These are phyloP conservation scores for Dolichopus griseipennis DNA, from an alignment of 2,888 invertebrate species.

Conservation along the genomic window DNA sequence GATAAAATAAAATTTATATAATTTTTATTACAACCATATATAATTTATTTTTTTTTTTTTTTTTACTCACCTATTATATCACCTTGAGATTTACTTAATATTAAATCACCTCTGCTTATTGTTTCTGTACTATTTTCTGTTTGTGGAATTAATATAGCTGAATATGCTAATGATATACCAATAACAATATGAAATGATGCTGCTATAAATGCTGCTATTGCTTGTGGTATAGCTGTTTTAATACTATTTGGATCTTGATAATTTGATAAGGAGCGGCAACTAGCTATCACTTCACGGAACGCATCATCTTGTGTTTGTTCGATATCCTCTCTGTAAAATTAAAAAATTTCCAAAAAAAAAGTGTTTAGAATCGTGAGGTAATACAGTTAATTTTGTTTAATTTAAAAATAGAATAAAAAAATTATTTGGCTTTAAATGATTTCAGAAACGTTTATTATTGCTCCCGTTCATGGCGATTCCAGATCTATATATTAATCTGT, in stretches of 20 bases:
- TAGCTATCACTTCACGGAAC: constrained; percentile 43
- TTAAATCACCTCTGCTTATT: not conserved
- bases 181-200: constrained; percentile 53
- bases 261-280: constrained; percentile 42
- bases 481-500: no score
- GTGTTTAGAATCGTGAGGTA: no score
- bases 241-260: constrained; percentile 40
- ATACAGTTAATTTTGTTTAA: no score
- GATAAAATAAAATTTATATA: no score
- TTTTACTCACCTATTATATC: not conserved
- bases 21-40: no score
- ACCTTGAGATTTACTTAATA: not conserved
- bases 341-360: not conserved
- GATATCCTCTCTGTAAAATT: constrained; percentile 25
- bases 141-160: constrained; percentile 50
- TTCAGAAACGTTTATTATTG: no score
- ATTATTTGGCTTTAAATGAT: no score
- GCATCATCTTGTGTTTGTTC: constrained; percentile 38
- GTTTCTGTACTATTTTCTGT: constrained; percentile 18
- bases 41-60: no score
- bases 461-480: no score
- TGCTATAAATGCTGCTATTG: constrained; percentile 45
- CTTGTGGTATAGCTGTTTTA: constrained; percentile 44
- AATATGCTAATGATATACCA: constrained; percentile 51
- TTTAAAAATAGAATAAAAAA: no score